Conservation (phyloP, 2,888 invertebrate genomes). For the Archaeoteleia sp. region DNA sequence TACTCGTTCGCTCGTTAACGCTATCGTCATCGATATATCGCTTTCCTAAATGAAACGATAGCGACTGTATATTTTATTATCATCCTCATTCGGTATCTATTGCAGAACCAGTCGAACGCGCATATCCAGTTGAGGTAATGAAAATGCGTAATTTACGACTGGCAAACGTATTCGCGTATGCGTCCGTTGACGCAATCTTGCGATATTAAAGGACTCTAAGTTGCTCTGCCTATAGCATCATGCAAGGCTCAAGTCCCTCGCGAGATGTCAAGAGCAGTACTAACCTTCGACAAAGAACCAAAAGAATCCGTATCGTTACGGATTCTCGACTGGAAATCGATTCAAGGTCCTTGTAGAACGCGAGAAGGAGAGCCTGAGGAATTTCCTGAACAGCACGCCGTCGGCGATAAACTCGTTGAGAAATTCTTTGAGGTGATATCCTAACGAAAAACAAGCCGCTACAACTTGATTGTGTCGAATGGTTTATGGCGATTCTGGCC, state of each 20-base stretch:
- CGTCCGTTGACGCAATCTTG: constrained; percentile 9
- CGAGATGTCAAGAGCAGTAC: constrained; percentile 16
- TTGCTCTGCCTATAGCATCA: constrained; percentile 1
- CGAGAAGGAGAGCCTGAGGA: constrained; percentile 32
- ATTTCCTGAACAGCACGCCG: constrained; percentile 35
- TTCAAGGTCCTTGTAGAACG: constrained; percentile 39
- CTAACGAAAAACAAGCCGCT: constrained; percentile 54
- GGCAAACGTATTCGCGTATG: constrained; percentile 15
- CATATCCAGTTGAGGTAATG: constrained; percentile 17
- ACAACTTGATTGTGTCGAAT: constrained; percentile 60
- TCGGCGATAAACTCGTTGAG: constrained; percentile 48
- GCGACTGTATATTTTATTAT: constrained; percentile 24
- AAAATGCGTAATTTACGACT: constrained; percentile 32
- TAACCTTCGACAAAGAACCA: constrained; percentile 39
- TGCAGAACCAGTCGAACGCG: constrained; percentile 20
- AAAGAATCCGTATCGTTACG: constrained; percentile 59
- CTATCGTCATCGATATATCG: constrained; percentile 21
- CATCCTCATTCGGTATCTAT: constrained; percentile 17
- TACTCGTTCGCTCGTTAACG: constrained; percentile 20
- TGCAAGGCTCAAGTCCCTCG: constrained; percentile 27
- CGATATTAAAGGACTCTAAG: constrained; percentile 16
- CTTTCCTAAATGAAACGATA: constrained; percentile 8
- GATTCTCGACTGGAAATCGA: constrained; percentile 52
- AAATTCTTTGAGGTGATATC: constrained; percentile 49
- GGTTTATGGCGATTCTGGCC: constrained; percentile 60